Evolutionary conservation across 2,113 vertebrate genomes (phyloP), one percentile per base, ranked within the genome.

Genomic region (Rhodinocichla rosea): DNA sequence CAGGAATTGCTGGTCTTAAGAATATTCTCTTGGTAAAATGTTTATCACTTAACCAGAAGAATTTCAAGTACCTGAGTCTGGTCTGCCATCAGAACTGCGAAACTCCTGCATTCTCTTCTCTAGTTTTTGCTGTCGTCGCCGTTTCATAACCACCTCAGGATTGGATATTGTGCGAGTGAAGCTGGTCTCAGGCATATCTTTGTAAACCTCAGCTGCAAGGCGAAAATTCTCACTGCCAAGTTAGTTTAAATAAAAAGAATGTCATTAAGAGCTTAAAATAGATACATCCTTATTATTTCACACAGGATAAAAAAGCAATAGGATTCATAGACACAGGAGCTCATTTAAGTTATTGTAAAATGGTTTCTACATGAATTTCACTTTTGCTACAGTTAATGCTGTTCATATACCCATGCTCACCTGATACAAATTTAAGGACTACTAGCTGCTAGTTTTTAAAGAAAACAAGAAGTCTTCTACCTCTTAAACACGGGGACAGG

Each of bases 121-220:
- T 42, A 99, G 94, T 44, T 99, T 99, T 94, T 99, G 99, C 93
- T 99, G 99, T 45, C 99, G 94, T 32, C 99, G 97, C 32, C 99
- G 98, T 97, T 99, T 99, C 99, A 99, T 99, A 49, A 99, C 99
- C 89, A 99, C 99, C 94, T 99, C 99, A 0, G 99, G 99, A 92
- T 99, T 99, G 44, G 99, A 99, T 97, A 99, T 99, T 22, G 99
- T 99, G 33, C 99, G 97, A 17, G 99, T 99, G 77, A 99, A 99
- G 97, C 99, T 99, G 63, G 99, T 99, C 95, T 99, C 99, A 0
- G 99, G 99, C 99, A 99, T 99, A 96, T 99, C 99, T 96, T 99
- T 99, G 96, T 99, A 99, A 67, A 99, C 99, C 91, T 99, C 99
- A 2, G 99, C 99, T 27, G 99, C 99, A 96, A 99, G 98, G 20